phyloP scores from a whole-genome alignment of 2,888 invertebrate genomes.

The Ochropacha duplaris region DNA sequence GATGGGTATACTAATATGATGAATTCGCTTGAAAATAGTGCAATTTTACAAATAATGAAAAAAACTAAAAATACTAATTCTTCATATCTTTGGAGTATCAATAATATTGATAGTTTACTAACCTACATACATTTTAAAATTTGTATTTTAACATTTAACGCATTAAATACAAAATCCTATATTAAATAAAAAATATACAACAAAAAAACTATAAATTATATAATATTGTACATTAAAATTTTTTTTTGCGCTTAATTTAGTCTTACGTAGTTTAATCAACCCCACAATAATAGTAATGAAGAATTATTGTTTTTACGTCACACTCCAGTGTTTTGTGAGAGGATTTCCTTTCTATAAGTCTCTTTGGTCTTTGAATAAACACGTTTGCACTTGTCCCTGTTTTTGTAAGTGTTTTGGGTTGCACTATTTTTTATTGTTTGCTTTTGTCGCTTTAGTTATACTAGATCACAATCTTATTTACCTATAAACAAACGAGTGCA shows the following conservation, averaged over 20 bases:
- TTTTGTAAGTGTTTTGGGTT: constrained; percentile 49
- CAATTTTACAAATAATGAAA: constrained; percentile 4
- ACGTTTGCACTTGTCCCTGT: constrained; percentile 68
- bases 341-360: constrained; percentile 77
- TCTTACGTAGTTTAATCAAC: constrained; percentile 37
- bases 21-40: constrained; percentile 28
- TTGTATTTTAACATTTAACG: no score
- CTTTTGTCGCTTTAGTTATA: constrained; percentile 15
- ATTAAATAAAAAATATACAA: no score
- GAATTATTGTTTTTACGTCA: constrained; percentile 80
- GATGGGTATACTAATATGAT: constrained; percentile 49
- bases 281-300: constrained; percentile 65
- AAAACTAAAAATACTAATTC: no score
- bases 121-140: no score
- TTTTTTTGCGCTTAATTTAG: constrained; percentile 29
- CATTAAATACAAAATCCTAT: no score
- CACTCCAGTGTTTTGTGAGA: constrained; percentile 73
- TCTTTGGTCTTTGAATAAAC: constrained; percentile 63
- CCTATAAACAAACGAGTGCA: background rate
- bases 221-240: no score
- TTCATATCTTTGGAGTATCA: no score
- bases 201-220: no score
- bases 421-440: constrained; percentile 34
- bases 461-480: constrained; percentile 9
- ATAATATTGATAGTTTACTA: no score